Percentiles rank a stretch among this genome's conserved stretches.
These are phyloP conservation scores for Meteorus sp. DNA, from an alignment of 1,140 invertebrate genomes.

Conservation along the genomic window DNA sequence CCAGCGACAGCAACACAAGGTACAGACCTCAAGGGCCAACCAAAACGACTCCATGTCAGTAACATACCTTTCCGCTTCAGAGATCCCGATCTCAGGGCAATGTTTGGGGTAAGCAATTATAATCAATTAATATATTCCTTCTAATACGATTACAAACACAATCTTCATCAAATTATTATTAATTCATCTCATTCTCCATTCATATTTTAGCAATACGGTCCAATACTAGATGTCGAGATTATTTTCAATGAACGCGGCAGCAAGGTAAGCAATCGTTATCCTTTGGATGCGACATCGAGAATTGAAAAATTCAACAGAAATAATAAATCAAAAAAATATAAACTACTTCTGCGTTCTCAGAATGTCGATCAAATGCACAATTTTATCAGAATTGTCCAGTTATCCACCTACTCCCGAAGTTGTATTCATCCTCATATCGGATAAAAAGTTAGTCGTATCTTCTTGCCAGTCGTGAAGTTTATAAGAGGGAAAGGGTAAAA, in stretches of 20 bases:
- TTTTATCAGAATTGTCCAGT: conserved; percentile 22
- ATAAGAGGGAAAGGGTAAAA: not conserved
- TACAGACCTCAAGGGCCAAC: conserved; percentile 66
- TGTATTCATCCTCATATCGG: conserved; percentile 2
- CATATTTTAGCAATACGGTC: conserved; percentile 93
- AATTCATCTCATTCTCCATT: conserved; percentile 33
- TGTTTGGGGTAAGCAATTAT: conserved; percentile 92
- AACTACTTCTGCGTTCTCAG: conserved; percentile 9
- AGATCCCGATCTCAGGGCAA: conserved; percentile 94
- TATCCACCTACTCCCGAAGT: conserved; percentile 16
- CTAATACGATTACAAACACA: too few relatives aligned
- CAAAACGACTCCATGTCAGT: conserved; percentile 90
- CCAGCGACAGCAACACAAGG: conserved; percentile 54
- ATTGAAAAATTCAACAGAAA: not conserved
- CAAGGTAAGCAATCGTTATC: conserved; percentile 80
- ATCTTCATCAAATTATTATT: not conserved
- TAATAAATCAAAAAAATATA: conserved; percentile 4
- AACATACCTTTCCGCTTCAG: conserved; percentile 99
- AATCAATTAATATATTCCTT: too few relatives aligned
- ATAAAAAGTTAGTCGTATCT: conserved; percentile 24
- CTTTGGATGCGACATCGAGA: not conserved
- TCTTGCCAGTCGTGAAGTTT: conserved; percentile 21
- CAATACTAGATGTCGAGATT: conserved; percentile 98
- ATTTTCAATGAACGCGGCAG: conserved; percentile 99
- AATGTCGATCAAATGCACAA: conserved; percentile 20